Base-by-base conservation (phyloP, 2,888 invertebrate genomes). In the Acleris cristana region DNA sequence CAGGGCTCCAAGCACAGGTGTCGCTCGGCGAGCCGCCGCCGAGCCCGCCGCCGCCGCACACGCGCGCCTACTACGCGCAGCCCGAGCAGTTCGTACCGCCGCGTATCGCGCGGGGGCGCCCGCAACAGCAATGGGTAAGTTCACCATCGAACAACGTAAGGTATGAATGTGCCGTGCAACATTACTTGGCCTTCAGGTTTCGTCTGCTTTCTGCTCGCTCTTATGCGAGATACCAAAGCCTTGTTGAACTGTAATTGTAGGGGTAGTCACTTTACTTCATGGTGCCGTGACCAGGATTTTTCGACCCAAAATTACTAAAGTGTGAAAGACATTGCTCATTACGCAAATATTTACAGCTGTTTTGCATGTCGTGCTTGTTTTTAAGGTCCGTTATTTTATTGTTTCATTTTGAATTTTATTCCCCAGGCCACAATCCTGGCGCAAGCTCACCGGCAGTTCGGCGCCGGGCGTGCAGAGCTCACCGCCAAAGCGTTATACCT, bases 1-100 rank as follows among this genome's bases (percentile, higher is more conserved):
- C 98, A 0, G 99, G 99, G 21, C 93, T 99, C 16, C 98, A 99
- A 86, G 98, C 98, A 14, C 98, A 98, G 89, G 98, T 98, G 54
- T 95, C 98, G n/a, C 93, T 98, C 60, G 98, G 98, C 14, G 97
- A 98, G 91, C 96, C 96, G 0, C 92, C 94, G 18, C 93, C 94
- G 72, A 94, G 94, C 69, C 96, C 96, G 57, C 94, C 95, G 74
- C 96, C 96, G 76, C 95, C 95, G 71, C 95, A 95, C 83, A 96
- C 96, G 71, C 93, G 96, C 6, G 97, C 97, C 72, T 97, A 97
- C 88, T 98, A 98, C 89, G 95, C 96, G 62, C 98, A 98, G 81
- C 96, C 98, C n/a, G 97, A 96, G 63, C 97, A 96, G 82, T 98
- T 97, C 90, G 93, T 99, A 72, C 97, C 97, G n/a, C 95, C 95